Evolutionary conservation across 2,888 invertebrate genomes (phyloP).

Genomic region (Andrena bicolor): DNA sequence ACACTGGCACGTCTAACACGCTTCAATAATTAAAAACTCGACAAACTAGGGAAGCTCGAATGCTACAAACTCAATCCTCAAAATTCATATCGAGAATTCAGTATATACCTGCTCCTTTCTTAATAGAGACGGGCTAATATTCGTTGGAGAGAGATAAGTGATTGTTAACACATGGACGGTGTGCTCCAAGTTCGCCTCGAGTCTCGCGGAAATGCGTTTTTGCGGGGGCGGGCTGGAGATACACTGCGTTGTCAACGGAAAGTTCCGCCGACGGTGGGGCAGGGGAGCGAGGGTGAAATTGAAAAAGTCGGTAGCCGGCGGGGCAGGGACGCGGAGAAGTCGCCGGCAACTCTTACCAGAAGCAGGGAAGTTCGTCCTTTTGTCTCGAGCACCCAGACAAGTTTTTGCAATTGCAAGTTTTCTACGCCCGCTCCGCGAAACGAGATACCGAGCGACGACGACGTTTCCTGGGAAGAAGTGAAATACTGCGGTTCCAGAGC

Average conservation of each 20-base stretch:
- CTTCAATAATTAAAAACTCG: slow-evolving; percentile 33
- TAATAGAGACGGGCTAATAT: not conserved
- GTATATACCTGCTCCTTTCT: too few relatives aligned
- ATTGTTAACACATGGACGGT: slow-evolving; percentile 45
- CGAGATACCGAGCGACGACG: slow-evolving; percentile 67
- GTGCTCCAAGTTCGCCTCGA: slow-evolving; percentile 41
- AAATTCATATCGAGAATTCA: too few relatives aligned
- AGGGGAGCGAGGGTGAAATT: slow-evolving; percentile 32
- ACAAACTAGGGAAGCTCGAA: slow-evolving; percentile 9
- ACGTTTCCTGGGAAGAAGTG: slow-evolving; percentile 70
- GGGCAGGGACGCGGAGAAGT: slow-evolving; percentile 52
- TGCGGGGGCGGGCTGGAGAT: slow-evolving; percentile 34
- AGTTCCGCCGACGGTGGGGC: slow-evolving; percentile 50
- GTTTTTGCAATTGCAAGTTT: slow-evolving; percentile 79
- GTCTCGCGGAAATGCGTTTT: slow-evolving; percentile 54
- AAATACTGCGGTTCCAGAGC: slow-evolving; percentile 53
- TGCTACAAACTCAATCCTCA: too few relatives aligned
- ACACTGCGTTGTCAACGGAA: slow-evolving; percentile 46
- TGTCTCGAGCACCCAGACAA: slow-evolving; percentile 75
- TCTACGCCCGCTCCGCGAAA: slow-evolving; percentile 58
- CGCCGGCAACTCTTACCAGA: slow-evolving; percentile 62
- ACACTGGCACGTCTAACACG: not conserved
- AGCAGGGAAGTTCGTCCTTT: slow-evolving; percentile 67
- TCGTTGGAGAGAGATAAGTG: slow-evolving; percentile 15
- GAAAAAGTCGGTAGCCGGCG: slow-evolving; percentile 36